Base-by-base conservation (phyloP, 2,888 invertebrate species). In the Caenorhabditis sp. region DNA sequence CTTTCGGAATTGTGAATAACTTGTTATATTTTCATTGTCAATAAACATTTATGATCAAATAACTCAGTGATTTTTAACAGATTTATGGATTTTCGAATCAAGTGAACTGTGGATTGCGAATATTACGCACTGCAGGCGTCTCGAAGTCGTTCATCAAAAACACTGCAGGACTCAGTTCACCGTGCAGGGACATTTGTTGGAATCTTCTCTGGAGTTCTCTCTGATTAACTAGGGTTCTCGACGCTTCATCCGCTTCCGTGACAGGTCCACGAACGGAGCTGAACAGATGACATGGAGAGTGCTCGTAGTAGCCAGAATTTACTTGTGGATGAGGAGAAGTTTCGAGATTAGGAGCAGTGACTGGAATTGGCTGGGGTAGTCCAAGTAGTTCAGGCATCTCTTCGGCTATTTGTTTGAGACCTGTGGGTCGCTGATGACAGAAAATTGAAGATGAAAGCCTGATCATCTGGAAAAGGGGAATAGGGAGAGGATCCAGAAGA, bases 311-410 rank as follows among this genome's bases (percentile, higher is more conserved):
- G n/a, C 19, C 61, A 26, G 47, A 47, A 28, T 24, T 41, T n/a
- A 1, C 26, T 24, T 38, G 38, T 8, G 56, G 38, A 49, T 12
- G 28, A 19, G 41, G 7, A 31, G 35, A 6, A 7, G 6, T 6
- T 19, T 58, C 56, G 5, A 69, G 14, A 14, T 22, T 35, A 26
- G n/a, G 19, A 22, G 41, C n/a, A 7, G 70, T 61, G n/a, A 54
- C 19, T 19, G 75, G 77, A 41, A 77, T 77, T 26, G 69, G 69
- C 14, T 51, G 28, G 31, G 77, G 77, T 24, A 69, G 51, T 44
- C 77, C 77, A 8, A 77, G 69, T 44, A 77, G 63, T 70, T 77
- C 77, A 28, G 77, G 77, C 47, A 61, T 61, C 19, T 77, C 69
- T 22, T 70, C 63, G 44, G 63, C 69, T 54, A 77, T 28, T 54